A percentile compares a stretch with the other conserved stretches of the same genome.
phyloP scores from a whole-genome alignment of 2,113 vertebrate species.

The Stercorarius parasiticus region DNA sequence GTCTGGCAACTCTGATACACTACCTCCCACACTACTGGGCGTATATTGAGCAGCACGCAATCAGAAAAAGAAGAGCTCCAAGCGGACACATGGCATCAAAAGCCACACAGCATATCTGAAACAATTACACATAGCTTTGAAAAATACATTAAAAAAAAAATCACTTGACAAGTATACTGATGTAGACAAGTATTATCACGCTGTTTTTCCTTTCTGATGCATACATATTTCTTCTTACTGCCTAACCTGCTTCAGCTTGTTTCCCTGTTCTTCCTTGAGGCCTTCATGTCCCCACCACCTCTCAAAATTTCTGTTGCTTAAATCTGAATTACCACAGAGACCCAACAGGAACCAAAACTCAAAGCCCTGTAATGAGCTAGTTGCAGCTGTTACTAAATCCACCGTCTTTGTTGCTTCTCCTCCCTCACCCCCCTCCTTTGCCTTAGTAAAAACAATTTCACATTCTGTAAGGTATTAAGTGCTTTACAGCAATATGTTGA shows the following conservation, averaged over 20 bases:
- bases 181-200: neutral
- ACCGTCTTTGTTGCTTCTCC: neutral
- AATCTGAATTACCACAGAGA: neutral
- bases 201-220: neutral
- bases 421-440: neutral
- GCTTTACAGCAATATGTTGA: conserved; percentile 12
- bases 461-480: neutral
- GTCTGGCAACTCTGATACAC: neutral
- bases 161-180: fast-evolving
- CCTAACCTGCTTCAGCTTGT: neutral
- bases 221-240: neutral
- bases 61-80: neutral
- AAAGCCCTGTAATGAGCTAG: neutral
- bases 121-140: fast-evolving
- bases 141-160: neutral
- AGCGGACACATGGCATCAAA: neutral
- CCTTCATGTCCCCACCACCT: neutral
- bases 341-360: neutral
- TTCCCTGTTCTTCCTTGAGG: neutral
- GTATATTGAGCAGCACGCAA: neutral
- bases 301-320: neutral
- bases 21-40: neutral
- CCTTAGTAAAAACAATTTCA: neutral
- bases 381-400: neutral
- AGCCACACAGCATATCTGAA: neutral